These are phyloP conservation scores for Chrosomus eos DNA, from an alignment of 2,797 vertebrate genomes.

Conservation along the genomic window DNA sequence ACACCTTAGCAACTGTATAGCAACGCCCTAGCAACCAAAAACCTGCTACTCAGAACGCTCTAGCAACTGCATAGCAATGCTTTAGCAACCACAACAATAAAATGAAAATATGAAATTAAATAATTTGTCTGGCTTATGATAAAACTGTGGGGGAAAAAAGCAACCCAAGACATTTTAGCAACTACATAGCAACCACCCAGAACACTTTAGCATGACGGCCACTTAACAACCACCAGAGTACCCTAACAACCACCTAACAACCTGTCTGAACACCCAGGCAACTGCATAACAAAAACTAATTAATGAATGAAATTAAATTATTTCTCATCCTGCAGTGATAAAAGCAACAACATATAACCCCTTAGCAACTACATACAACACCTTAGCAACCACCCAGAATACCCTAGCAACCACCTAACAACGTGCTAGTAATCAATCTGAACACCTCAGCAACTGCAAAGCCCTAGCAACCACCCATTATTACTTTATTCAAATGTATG, in stretches of 20 bases:
- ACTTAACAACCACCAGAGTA: too few relatives aligned
- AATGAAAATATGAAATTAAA: too few relatives aligned
- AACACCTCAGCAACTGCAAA: background rate
- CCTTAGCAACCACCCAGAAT: background rate
- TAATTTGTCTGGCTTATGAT: too few relatives aligned
- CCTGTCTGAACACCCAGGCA: background rate
- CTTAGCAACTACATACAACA: background rate
- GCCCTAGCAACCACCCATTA: background rate
- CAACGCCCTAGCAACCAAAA: background rate
- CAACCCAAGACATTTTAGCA: too few relatives aligned
- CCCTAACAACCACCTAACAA: too few relatives aligned
- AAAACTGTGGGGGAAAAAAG: too few relatives aligned
- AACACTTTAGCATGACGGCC: too few relatives aligned
- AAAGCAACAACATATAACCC: background rate
- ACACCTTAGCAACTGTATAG: background rate
- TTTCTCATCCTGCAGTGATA: background rate
- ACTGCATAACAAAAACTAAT: background rate
- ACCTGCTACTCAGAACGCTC: background rate
- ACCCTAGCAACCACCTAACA: background rate
- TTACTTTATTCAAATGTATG: background rate
- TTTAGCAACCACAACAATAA: too few relatives aligned
- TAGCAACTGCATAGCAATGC: background rate
- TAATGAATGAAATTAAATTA: background rate
- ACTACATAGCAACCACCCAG: too few relatives aligned
- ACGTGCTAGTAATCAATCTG: too few relatives aligned